Base-by-base conservation (phyloP, 2,888 invertebrate genomes). In the Lomographa bimaculata region DNA sequence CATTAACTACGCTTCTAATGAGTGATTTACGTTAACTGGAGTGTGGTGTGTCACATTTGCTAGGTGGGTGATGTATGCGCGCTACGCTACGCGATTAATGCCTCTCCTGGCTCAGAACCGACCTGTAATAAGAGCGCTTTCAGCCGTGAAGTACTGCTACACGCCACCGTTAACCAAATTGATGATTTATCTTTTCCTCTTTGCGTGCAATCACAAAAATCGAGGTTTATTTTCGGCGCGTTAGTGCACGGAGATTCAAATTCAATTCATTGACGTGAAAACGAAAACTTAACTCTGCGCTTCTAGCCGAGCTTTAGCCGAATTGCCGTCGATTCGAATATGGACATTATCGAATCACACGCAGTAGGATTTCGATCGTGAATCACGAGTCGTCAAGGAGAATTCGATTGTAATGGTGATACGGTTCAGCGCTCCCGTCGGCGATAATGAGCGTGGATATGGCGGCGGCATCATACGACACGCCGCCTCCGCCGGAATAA, bases 1-100 rank as follows among this genome's bases (percentile, higher is more conserved):
- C 74, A 75, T 81, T 79, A 82, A 72, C 65, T 71, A 65, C 55
- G 64, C 64, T 64, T 66, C 64, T 76, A 78, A 81, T 81, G 71
- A 82, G 67, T 79, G 79, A 82, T 81, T 75, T 77, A 75, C 63
- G 78, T 68, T 71, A 74, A 76, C 73, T 78, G 64, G 69, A 77
- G 75, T 77, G 69, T 75, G 75, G 57, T 57, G 60, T 68, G 75
- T 73, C 66, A 68, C 68, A 60, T 66, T 67, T 55, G 59, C 60
- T 57, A 57, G 54, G 59, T 58, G 57, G 64, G 64, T 71, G 72
- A 71, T 66, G 56, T 67, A 71, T 66, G 67, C 65, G 57, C 58
- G 56, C 54, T 52, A 59, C 56, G 57, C 49, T 48, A 54, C 45
- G 53, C 65, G 67, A 71, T 71, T 66, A 71, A 70, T 70, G 61